Evolutionary conservation across 2,888 invertebrate species (phyloP), one percentile per base, ranked within the genome.

Genomic region (Galerucella calmariensis): DNA sequence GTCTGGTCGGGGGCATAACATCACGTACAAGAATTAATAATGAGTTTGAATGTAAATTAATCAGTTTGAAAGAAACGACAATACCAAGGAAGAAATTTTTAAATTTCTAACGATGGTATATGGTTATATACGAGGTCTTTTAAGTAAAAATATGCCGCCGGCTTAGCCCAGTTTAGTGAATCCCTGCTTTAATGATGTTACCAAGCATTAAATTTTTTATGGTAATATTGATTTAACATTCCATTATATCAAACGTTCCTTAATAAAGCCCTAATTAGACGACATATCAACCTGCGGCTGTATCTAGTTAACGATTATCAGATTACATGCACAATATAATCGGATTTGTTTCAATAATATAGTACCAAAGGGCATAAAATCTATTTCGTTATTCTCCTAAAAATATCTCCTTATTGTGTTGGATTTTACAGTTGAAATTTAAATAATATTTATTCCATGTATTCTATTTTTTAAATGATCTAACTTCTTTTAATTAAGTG

Each of bases 221-320:
- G 56, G 5, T 56, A 27, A 14, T 61, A 27, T 27, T 27, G 61
- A 41, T 41, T 41, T 41, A 41, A 41, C 8, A 9, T 41, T 27
- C 61, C 27, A 27, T 61, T 35, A 11, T 27, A 61, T 61, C 35
- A 35, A 35, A 3, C 61, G 35, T 27, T 27, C 35, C 6, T 20
- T n/a, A 12, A 27, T 14, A 27, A 27, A 61, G 24, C 24, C 14
- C 61, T 41, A 61, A 61, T 61, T 61, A 61, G 27, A 61, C 11
- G 10, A 61, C n/a, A 14, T 20, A 20, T 61, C 61, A 3, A 14
- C 61, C 61, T 35, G n/a, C 27, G 61, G 61, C 14, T 35, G n/a
- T 61, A 27, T 27, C 61, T 61, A 61, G 61, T 61, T 61, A 10
- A 4, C n/a, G 9, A 14, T 61, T 61, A 41, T 61, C 61, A 61